A percentile compares a stretch with the other conserved stretches of the same genome.
phyloP scores from a whole-genome alignment of 2,888 invertebrate genomes.

The Malachius bipustulatus region DNA sequence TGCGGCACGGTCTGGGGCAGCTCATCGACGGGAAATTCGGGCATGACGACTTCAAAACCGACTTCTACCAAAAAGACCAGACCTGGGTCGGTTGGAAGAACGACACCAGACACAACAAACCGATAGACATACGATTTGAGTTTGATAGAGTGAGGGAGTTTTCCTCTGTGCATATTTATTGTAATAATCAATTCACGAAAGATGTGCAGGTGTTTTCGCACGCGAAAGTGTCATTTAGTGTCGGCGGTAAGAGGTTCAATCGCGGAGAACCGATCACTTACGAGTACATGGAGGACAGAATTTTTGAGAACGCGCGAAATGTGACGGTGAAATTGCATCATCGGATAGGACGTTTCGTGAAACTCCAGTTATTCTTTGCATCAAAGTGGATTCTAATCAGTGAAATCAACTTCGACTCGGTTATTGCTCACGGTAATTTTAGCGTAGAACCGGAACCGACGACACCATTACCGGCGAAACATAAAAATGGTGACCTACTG shows the following conservation, averaged over 20 bases:
- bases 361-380: conserved; percentile 65
- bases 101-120: conserved; percentile 51
- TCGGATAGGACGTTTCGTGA: conserved; percentile 69
- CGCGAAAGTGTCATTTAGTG: conserved; percentile 66
- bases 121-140: conserved; percentile 62
- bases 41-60: conserved; percentile 58
- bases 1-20: conserved; percentile 71
- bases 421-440: conserved; percentile 62
- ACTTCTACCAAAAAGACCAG: conserved; percentile 47
- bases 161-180: conserved; percentile 66
- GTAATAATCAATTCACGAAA: conserved; percentile 76
- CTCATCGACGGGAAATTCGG: conserved; percentile 74
- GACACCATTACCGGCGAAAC: conserved; percentile 39
- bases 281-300: conserved; percentile 59
- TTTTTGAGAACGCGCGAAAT: conserved; percentile 71
- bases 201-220: conserved; percentile 75
- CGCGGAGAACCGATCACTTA: conserved; percentile 64
- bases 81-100: conserved; percentile 90
- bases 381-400: conserved; percentile 83
- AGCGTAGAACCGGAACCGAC: conserved; percentile 53
- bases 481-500: conserved; percentile 38
- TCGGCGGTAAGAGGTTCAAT: conserved; percentile 63
- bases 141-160: conserved; percentile 83
- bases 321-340: conserved; percentile 72
- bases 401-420: conserved; percentile 79